These are phyloP conservation scores for Apocrypta bakeri DNA, from an alignment of 1,140 invertebrate species.

Conservation along the genomic window DNA sequence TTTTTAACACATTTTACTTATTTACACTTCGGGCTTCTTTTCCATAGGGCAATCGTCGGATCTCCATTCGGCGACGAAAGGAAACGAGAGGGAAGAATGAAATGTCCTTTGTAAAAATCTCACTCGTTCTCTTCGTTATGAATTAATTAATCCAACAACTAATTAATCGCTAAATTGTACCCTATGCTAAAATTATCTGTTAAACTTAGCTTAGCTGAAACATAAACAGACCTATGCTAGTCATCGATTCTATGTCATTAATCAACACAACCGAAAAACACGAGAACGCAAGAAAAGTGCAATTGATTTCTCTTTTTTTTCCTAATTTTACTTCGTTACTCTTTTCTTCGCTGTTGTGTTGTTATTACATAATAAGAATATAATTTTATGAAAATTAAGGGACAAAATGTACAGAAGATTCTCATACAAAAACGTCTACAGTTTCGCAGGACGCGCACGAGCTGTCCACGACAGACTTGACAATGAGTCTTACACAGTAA, in stretches of 20 bases:
- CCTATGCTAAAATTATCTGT: conserved; percentile 47
- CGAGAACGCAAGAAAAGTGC: conserved; percentile 40
- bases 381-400: conserved; percentile 69
- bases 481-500: conserved; percentile 51
- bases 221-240: conserved; percentile 51
- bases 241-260: conserved; percentile 50
- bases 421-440: conserved; percentile 70
- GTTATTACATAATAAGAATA: conserved; percentile 59
- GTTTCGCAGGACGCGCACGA: conserved; percentile 62
- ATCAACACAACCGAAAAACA: conserved; percentile 47
- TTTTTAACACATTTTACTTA: conserved; percentile 52
- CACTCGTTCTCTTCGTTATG: conserved; percentile 44
- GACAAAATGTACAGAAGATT: conserved; percentile 73
- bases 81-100: conserved; percentile 43
- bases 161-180: conserved; percentile 35
- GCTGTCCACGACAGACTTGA: conserved; percentile 65
- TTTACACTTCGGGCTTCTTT: conserved; percentile 49
- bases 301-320: conserved; percentile 23
- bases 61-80: conserved; percentile 32
- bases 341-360: conserved; percentile 49
- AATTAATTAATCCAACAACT: conserved; percentile 46
- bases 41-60: conserved; percentile 38
- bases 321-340: conserved; percentile 35
- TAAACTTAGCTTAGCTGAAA: conserved; percentile 50
- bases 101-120: conserved; percentile 47